These are phyloP conservation scores for Etia nguti DNA, from an alignment of 2,113 vertebrate species.

Conservation along the genomic window DNA sequence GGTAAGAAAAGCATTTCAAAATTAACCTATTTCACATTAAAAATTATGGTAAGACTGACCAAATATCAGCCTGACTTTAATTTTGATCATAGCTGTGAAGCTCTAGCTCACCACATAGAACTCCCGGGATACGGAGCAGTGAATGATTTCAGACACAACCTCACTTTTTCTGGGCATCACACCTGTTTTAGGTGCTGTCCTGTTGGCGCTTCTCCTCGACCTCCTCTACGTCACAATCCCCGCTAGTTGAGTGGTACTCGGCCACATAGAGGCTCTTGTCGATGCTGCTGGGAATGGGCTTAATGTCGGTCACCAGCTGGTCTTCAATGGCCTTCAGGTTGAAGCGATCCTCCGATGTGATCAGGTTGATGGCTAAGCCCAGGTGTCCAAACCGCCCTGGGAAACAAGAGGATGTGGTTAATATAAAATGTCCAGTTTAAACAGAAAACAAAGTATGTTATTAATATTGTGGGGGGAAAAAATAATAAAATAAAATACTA, in stretches of 20 bases:
- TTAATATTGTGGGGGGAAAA: accelerated
- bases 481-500: not conserved
- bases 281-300: slow-evolving; percentile 72
- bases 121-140: not conserved
- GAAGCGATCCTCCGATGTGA: slow-evolving; percentile 73
- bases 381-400: slow-evolving; percentile 70
- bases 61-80: not conserved
- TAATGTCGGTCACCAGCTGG: slow-evolving; percentile 74
- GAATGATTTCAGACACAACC: not conserved
- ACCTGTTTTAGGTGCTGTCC: slow-evolving; percentile 47
- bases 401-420: not conserved
- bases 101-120: accelerated
- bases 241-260: slow-evolving; percentile 54
- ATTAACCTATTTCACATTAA: not conserved
- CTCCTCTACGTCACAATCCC: slow-evolving; percentile 55
- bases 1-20: not conserved
- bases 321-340: slow-evolving; percentile 74
- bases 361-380: slow-evolving; percentile 72
- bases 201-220: slow-evolving; percentile 45
- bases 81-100: not conserved
- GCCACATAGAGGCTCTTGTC: slow-evolving; percentile 75
- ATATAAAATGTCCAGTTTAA: not conserved
- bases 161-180: not conserved
- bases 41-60: not conserved
- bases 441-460: not conserved